phyloP scores from a whole-genome alignment of 2,797 vertebrate species.

The Gambusia yucatana region DNA sequence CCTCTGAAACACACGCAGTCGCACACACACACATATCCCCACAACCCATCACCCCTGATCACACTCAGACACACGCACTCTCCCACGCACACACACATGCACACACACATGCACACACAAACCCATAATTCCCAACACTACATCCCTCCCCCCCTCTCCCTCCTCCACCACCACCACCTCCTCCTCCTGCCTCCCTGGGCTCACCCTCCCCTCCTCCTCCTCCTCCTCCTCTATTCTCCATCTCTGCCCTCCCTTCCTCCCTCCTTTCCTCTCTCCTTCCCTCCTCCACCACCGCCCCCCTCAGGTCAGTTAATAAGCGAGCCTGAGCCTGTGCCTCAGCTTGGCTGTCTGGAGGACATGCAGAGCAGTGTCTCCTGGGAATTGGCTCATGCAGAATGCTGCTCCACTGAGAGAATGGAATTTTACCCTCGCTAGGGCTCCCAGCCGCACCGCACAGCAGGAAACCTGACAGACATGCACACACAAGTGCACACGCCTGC shows the following conservation, averaged over 20 bases:
- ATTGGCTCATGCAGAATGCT: constrained; percentile 92
- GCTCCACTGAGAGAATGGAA: constrained; percentile 91
- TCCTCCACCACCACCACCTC: constrained; percentile 40
- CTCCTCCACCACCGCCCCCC: constrained; percentile 60
- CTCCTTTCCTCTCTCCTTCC: constrained; percentile 34
- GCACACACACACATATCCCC: constrained; percentile 41
- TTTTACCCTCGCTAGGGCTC: constrained; percentile 92
- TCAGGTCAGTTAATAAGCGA: constrained; percentile 89
- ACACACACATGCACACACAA: constrained; percentile 51
- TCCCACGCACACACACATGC: constrained; percentile 32
- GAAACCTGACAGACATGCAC: constrained; percentile 70
- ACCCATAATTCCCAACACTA: constrained; percentile 75
- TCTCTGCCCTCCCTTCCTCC: constrained; percentile 41
- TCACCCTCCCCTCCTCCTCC: constrained; percentile 22
- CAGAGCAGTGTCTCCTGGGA: constrained; percentile 91
- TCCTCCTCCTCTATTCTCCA: constrained; percentile 35
- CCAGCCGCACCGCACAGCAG: constrained; percentile 83
- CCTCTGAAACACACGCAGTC: constrained; percentile 63
- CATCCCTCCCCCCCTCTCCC: constrained; percentile 23
- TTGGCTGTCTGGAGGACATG: constrained; percentile 88
- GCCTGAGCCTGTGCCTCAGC: constrained; percentile 83
- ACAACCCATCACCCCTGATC: constrained; percentile 71
- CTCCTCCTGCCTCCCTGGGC: constrained; percentile 63
- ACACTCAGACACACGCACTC: constrained; percentile 54
- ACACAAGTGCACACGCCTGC: constrained; percentile 19